Evolutionary conservation across 1,140 invertebrate species (phyloP).

Genomic region (Helicoverpa zea): DNA sequence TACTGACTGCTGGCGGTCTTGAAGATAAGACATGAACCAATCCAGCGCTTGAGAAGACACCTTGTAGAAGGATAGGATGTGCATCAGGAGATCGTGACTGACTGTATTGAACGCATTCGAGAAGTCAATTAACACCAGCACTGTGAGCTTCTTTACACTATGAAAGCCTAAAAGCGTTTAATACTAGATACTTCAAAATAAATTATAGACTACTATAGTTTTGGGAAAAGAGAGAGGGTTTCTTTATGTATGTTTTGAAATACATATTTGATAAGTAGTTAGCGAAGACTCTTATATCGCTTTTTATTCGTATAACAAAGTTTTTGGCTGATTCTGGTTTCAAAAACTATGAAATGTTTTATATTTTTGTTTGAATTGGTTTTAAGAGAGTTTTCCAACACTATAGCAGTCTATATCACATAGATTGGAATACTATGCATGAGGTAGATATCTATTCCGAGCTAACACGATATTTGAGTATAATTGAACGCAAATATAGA

Average conservation of each 20-base stretch:
- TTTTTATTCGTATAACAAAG: background rate
- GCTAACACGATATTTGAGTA: background rate
- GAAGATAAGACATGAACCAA: no score
- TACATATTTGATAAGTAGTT: no score
- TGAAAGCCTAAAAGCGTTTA: conserved; percentile 22
- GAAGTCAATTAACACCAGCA: no score
- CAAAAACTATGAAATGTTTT: no score
- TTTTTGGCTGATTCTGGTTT: no score
- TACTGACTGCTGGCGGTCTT: no score
- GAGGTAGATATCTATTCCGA: conserved; percentile 39
- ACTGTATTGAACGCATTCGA: no score
- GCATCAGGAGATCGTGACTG: no score
- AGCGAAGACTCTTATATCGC: background rate
- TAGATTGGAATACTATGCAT: conserved; percentile 46
- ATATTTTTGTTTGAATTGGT: background rate
- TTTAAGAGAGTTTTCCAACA: background rate
- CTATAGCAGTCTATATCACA: background rate
- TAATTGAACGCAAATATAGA: conserved; percentile 32
- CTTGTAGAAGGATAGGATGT: no score
- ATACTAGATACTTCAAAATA: conserved; percentile 6
- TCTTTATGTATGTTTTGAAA: no score
- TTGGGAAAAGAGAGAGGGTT: background rate
- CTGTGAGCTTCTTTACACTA: no score
- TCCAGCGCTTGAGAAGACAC: no score
- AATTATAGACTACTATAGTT: conserved; percentile 9